Evolutionary conservation across 2,888 invertebrate genomes (phyloP), one percentile per base, ranked within the genome.

Genomic region (Apomyelois bistriatella): DNA sequence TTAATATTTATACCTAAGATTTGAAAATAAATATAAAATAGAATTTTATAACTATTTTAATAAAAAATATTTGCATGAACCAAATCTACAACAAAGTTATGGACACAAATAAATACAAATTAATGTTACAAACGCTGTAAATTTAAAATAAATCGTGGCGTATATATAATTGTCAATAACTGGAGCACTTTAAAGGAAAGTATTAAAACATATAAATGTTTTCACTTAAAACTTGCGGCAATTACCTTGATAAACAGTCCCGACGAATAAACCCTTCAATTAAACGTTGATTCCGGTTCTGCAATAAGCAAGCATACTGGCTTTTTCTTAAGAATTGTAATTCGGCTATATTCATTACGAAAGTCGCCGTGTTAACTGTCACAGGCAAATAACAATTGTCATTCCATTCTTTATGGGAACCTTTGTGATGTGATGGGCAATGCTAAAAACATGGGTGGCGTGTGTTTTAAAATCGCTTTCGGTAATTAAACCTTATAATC

Each of bases 161-260:
- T 13, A 43, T 43, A 43, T 17, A 68, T 76, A 76, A 82, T 78
- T 79, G 78, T 76, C 79, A 78, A 76, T 82, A 86, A 79, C 75
- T 82, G 75, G 85, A 86, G 79, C 87, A 81, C 69, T 73, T 70
- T 73, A 76, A 78, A 78, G 72, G 79, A 79, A 82, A 77, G 79
- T 79, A 76, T 72, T 68, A 77, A 80, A 76, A 73, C 75, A 78
- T 75, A 65, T 66, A 76, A 43, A 76, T 68, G 65, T 79, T 86
- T 86, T 85, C 84, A 79, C 82, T 84, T 77, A 66, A 82, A 81
- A 77, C 76, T 73, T 69, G 82, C 70, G 60, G 72, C 76, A 79
- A 80, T 82, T 83, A 76, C 82, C 79, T 82, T 82, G 78, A 79
- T 76, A 77, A 78, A 79, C 74, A 61, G 70, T 66, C 68, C 63